Evolutionary conservation across 2,797 vertebrate genomes (phyloP).

Genomic region (Pitangus sulphuratus): DNA sequence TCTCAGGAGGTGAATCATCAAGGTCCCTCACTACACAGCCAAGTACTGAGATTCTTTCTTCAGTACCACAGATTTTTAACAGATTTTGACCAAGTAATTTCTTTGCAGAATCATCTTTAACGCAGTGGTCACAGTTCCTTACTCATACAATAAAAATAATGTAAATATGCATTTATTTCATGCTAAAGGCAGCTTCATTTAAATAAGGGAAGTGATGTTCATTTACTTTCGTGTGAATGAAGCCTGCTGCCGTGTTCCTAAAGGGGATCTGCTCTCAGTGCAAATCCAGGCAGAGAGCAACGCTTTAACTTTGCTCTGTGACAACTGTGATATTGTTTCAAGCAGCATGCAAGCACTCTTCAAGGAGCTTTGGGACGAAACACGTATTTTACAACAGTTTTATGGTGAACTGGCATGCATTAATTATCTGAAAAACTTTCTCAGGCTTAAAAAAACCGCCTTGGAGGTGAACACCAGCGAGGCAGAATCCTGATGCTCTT

Average conservation of each 20-base stretch:
- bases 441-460: not conserved
- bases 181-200: conserved; percentile 42
- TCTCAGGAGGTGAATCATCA: conserved; percentile 23
- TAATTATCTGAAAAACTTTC: not conserved
- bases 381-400: not conserved
- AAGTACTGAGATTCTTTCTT: not conserved
- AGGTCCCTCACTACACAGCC: not conserved
- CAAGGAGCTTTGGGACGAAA: not conserved
- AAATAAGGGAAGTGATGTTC: conserved; percentile 34
- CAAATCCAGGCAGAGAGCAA: conserved; percentile 20
- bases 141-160: conserved; percentile 55
- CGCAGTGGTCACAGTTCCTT: conserved; percentile 11
- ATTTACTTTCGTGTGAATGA: conserved; percentile 37
- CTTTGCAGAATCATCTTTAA: conserved; percentile 1
- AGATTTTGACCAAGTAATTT: not conserved
- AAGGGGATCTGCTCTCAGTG: not conserved
- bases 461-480: not conserved
- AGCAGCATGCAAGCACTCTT: not conserved
- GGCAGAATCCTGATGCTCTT: not conserved
- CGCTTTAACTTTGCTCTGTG: conserved; percentile 31
- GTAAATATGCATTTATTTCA: conserved; percentile 42
- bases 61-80: not conserved
- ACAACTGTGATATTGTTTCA: not conserved
- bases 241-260: conserved; percentile 36
- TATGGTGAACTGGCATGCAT: not conserved